phyloP scores from a whole-genome alignment of 2,888 invertebrate genomes.

The Pogonocherus hispidulus region DNA sequence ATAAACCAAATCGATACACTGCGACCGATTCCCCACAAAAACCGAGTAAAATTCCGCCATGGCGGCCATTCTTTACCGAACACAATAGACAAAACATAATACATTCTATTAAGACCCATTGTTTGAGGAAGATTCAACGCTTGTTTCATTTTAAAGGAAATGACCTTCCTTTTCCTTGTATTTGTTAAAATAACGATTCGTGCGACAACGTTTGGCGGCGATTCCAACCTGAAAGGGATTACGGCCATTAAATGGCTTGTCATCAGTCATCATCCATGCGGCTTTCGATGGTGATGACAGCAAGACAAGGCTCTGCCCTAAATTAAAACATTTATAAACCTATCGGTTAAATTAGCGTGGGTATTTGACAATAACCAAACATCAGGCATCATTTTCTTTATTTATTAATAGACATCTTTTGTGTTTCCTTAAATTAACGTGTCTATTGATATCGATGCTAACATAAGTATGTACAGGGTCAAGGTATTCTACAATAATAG shows the following conservation, averaged over 20 bases:
- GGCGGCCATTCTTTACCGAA: conserved; percentile 23
- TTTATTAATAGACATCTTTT: no score
- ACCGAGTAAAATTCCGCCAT: conserved; percentile 24
- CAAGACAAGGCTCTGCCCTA: no score
- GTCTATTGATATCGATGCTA: no score
- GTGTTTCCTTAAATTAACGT: no score
- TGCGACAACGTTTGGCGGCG: not conserved
- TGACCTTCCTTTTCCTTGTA: conserved; percentile 27
- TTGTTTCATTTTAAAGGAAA: conserved; percentile 26
- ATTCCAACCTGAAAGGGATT: not conserved
- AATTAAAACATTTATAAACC: no score
- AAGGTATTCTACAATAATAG: no score
- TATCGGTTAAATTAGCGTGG: no score
- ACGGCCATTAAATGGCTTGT: not conserved
- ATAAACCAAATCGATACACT: conserved; percentile 14
- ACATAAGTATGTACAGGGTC: no score
- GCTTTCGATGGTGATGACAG: no score
- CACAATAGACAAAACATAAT: conserved; percentile 28
- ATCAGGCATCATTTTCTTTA: no score
- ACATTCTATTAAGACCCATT: conserved; percentile 28
- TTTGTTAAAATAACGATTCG: conserved; percentile 14
- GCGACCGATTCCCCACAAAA: conserved; percentile 6
- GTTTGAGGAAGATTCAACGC: conserved; percentile 28
- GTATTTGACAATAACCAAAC: no score
- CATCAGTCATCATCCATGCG: no score